Evolutionary conservation across 2,888 invertebrate species (phyloP).

Genomic region (Aethes cnicana): DNA sequence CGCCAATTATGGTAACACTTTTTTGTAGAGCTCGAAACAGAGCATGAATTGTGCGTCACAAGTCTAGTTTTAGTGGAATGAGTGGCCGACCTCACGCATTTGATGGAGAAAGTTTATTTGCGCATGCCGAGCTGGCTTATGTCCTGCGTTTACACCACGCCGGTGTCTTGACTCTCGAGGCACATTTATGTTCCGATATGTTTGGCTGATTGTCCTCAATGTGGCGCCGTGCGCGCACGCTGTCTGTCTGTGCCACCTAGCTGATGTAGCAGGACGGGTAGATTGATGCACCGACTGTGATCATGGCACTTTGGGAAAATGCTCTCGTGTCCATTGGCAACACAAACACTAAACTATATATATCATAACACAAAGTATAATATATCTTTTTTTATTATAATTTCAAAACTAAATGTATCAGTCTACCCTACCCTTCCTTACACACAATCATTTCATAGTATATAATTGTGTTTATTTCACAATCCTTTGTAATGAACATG

Average conservation of each 20-base stretch:
- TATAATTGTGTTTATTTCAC: slow-evolving; percentile 35
- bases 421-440: slow-evolving; percentile 60
- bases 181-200: slow-evolving; percentile 66
- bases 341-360: background rate
- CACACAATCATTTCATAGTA: slow-evolving; percentile 52
- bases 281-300: slow-evolving; percentile 59
- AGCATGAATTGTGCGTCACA: slow-evolving; percentile 74
- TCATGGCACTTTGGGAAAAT: background rate
- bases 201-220: slow-evolving; percentile 76
- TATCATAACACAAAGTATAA: background rate
- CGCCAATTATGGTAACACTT: slow-evolving; percentile 45
- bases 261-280: slow-evolving; percentile 59
- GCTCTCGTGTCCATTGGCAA: slow-evolving; percentile 13
- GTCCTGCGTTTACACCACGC: slow-evolving; percentile 73
- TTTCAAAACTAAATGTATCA: slow-evolving; percentile 52
- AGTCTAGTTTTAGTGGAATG: slow-evolving; percentile 79
- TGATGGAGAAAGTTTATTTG: slow-evolving; percentile 79
- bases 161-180: slow-evolving; percentile 61
- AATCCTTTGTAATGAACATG: background rate
- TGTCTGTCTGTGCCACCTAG: slow-evolving; percentile 62
- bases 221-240: slow-evolving; percentile 71
- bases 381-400: background rate
- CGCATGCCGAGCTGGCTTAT: slow-evolving; percentile 79
- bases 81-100: slow-evolving; percentile 82
- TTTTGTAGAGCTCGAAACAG: slow-evolving; percentile 61